Evolutionary conservation across 2,113 vertebrate genomes (phyloP), one percentile per base, ranked within the genome.

Genomic region (Tragelaphus imberbis): DNA sequence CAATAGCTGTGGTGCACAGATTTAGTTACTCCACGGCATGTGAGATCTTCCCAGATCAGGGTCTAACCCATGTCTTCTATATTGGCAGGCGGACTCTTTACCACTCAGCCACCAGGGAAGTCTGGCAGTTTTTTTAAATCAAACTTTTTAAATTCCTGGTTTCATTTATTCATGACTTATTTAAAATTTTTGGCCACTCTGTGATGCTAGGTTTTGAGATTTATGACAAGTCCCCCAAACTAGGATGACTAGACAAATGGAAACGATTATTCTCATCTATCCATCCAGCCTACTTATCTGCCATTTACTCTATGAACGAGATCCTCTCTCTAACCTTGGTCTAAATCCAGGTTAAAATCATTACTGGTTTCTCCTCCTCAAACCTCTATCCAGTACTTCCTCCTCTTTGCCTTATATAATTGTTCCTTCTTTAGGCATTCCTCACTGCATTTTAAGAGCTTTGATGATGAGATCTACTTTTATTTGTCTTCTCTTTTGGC

Each of bases 261-360:
- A 88, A 92, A 79, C 11, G 14, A 85, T 25, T 23, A 3, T 71
- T 86, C n/a, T 59, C 53, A 40, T 36, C 44, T 68, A 14, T 53
- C 53, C 61, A n/a, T 33, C 0, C 0, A 59, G 7, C 5, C 55
- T 5, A n/a, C 5, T 14, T 7, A 58, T 75, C 56, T 55, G 80
- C 7, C 2, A 2, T 51, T 40, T 63, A 33, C 36, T 79, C 27
- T 7, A 58, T 1, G 0, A 28, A 58, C 0, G 2, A 93, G 33
- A 30, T 61, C 53, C 47, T 59, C 19, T 23, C 25, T n/a, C 49
- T 14, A 55, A 82, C 80, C 19, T 55, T 7, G 12, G 80, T 82
- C 51, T 11, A 27, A 5, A 5, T n/a, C 49, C 12, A 27, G 19
- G 33, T 77, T 49, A 19, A 27, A 49, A 36, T 16, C 15, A 30